Conservation (phyloP, 2,113 vertebrate genomes). For the Xiphorhynchus elegans region DNA sequence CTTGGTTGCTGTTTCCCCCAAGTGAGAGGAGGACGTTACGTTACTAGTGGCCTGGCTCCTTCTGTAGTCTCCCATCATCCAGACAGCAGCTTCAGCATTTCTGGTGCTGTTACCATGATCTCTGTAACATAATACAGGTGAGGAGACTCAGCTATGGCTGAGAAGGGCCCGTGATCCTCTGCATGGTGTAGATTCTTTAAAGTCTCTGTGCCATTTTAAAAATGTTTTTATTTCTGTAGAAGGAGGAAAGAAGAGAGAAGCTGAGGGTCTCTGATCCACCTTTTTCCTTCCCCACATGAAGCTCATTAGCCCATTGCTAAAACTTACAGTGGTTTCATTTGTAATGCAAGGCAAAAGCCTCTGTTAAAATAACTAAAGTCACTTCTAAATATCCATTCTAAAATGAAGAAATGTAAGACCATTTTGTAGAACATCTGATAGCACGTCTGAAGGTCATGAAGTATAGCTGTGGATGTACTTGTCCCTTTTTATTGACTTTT, state of each 20-base stretch:
- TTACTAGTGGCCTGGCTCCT: not conserved
- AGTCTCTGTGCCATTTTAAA: not conserved
- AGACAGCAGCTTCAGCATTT: not conserved
- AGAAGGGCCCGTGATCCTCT: not conserved
- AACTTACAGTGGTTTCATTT: not conserved
- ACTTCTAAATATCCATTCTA: not conserved
- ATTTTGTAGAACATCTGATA: not conserved
- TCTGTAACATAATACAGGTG: accelerated
- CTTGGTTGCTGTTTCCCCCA: not conserved
- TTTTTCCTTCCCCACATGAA: not conserved
- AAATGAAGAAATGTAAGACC: not conserved
- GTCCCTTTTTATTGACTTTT: not conserved
- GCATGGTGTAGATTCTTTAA: not conserved
- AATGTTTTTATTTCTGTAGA: not conserved
- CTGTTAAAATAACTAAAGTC: not conserved
- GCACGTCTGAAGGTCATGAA: not conserved
- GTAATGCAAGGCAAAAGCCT: not conserved
- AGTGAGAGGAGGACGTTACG: not conserved
- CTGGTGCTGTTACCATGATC: not conserved
- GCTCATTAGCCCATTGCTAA: not conserved
- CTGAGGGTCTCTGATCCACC: not conserved
- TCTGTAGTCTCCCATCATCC: not conserved
- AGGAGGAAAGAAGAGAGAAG: not conserved
- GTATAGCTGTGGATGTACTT: not conserved
- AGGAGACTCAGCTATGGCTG: not conserved